Percentiles rank a stretch among this genome's conserved stretches.
phyloP scores from a whole-genome alignment of 2,797 vertebrate genomes.

The Percopsis omiscomaycus region DNA sequence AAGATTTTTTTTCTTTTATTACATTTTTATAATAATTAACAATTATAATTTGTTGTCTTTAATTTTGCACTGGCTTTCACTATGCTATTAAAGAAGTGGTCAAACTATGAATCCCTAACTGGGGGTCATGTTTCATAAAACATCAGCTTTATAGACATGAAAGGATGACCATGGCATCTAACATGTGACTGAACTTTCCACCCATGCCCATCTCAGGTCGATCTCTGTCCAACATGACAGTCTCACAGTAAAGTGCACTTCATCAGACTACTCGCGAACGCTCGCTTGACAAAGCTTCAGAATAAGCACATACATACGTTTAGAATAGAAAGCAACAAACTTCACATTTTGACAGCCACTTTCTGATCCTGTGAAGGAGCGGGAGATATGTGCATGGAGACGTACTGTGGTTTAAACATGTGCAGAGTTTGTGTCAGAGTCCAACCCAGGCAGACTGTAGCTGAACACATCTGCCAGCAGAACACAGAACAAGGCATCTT shows the following conservation, averaged over 20 bases:
- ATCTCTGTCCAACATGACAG: slow-evolving; percentile 41
- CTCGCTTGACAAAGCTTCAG: slow-evolving; percentile 67
- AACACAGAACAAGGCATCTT: slow-evolving; percentile 26
- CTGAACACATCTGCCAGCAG: slow-evolving; percentile 25
- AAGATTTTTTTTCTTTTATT: too few species aligned
- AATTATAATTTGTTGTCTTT: too few species aligned
- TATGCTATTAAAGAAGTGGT: too few species aligned
- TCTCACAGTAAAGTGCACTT: slow-evolving; percentile 83
- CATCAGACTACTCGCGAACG: slow-evolving; percentile 51
- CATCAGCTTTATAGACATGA: slow-evolving; percentile 12
- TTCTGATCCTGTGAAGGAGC: slow-evolving; percentile 28
- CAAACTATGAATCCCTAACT: too few species aligned
- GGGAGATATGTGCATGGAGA: slow-evolving; percentile 20
- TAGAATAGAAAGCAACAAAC: slow-evolving; percentile 33
- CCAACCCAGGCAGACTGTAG: slow-evolving; percentile 9
- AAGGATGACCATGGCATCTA: slow-evolving; percentile 4
- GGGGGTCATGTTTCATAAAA: too few species aligned
- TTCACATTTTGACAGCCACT: slow-evolving; percentile 29
- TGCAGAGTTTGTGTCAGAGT: slow-evolving; percentile 18
- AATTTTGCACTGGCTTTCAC: too few species aligned
- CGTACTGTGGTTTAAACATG: slow-evolving; percentile 25
- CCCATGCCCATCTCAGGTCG: slow-evolving; percentile 23
- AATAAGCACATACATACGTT: slow-evolving; percentile 66
- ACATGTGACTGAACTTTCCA: slow-evolving; percentile 23
- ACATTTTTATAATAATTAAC: too few species aligned